A percentile compares a stretch with the other conserved stretches of the same genome.
phyloP scores from a whole-genome alignment of 2,797 vertebrate species.

The Myotis pilosus region DNA sequence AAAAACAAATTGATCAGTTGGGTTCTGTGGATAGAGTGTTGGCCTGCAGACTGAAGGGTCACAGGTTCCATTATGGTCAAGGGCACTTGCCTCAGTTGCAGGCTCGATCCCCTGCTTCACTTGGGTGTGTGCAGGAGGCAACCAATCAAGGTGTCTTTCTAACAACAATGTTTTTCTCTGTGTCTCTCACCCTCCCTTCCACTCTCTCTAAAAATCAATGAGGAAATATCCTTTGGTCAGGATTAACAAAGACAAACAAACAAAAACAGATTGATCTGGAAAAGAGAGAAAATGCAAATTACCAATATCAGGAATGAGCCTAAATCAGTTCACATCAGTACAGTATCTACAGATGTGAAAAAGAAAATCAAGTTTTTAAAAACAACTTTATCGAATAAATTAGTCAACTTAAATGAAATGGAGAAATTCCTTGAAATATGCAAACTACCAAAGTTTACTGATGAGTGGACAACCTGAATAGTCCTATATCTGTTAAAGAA shows the following conservation, averaged over 20 bases:
- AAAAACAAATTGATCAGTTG: not conserved
- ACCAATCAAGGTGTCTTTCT: too few relatives aligned
- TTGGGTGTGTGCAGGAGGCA: too few relatives aligned
- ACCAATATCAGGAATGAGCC: not conserved
- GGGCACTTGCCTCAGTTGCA: too few relatives aligned
- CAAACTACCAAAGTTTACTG: not conserved
- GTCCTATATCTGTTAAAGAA: not conserved
- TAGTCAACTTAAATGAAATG: not conserved
- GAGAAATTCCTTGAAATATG: not conserved
- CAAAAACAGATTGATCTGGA: not conserved
- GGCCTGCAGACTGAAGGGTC: too few relatives aligned
- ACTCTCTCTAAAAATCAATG: too few relatives aligned
- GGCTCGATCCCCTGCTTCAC: too few relatives aligned
- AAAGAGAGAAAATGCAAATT: not conserved
- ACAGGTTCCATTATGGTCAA: too few relatives aligned
- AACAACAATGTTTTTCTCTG: too few relatives aligned
- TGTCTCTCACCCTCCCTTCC: too few relatives aligned
- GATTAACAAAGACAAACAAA: too few relatives aligned
- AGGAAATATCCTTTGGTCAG: too few relatives aligned
- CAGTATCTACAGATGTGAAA: not conserved
- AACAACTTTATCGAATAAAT: conserved; percentile 24
- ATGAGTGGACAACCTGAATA: not conserved
- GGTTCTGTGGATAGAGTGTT: too few relatives aligned
- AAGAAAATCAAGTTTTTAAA: not conserved
- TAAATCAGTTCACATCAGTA: not conserved